phyloP scores from a whole-genome alignment of 2,113 vertebrate species.

The Lutjanus erythropterus region DNA sequence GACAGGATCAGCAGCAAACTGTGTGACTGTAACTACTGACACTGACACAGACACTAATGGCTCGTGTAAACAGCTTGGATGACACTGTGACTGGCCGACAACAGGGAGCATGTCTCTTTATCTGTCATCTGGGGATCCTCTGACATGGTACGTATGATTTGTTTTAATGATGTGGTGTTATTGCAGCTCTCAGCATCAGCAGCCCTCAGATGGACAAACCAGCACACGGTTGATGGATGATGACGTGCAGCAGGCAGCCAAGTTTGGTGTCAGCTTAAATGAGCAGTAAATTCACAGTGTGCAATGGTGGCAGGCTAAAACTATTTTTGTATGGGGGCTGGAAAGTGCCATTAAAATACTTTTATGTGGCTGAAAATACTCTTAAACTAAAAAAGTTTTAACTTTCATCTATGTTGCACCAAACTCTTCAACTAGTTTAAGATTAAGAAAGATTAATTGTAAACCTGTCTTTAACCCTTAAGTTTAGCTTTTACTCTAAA shows the following conservation, averaged over 20 bases:
- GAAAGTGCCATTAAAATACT: neutral
- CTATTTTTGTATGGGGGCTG: neutral
- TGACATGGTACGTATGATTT: constrained; percentile 56
- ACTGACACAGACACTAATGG: constrained; percentile 35
- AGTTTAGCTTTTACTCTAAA: too few species aligned
- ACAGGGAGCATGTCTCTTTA: neutral
- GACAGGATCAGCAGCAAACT: constrained; percentile 31
- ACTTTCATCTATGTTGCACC: too few species aligned
- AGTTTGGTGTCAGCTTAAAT: constrained; percentile 39
- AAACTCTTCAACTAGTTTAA: too few species aligned
- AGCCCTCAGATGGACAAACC: neutral
- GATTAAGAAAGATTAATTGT: too few species aligned
- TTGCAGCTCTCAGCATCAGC: neutral
- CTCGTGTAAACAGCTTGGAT: neutral
- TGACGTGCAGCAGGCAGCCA: constrained; percentile 23
- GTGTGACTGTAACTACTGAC: constrained; percentile 25
- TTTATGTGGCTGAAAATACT: too few species aligned
- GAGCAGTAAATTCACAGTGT: constrained; percentile 37
- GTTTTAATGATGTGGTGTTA: neutral
- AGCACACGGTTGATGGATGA: constrained; percentile 33
- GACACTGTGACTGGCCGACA: neutral
- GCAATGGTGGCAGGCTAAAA: neutral
- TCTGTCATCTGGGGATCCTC: constrained; percentile 7
- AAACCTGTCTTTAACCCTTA: too few species aligned
- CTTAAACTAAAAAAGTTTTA: too few species aligned